These are phyloP conservation scores for Cygnus buccinator DNA, from an alignment of 2,113 vertebrate species.

Conservation along the genomic window DNA sequence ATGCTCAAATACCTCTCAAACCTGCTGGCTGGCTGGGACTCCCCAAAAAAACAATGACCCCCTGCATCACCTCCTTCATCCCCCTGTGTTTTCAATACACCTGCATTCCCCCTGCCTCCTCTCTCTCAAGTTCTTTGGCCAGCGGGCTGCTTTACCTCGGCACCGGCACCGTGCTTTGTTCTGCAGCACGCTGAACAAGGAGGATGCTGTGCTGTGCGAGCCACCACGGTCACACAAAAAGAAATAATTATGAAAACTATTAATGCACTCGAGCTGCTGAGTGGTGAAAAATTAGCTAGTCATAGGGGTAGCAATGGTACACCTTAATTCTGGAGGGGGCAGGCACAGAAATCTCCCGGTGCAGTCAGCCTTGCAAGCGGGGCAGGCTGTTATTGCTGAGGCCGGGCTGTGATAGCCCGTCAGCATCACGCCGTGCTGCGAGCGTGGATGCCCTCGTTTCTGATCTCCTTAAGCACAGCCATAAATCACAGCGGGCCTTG, in stretches of 20 bases:
- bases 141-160: neutral
- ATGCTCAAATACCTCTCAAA: neutral
- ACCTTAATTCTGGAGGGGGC: neutral
- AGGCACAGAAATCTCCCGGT: accelerated
- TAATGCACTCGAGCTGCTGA: neutral
- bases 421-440: neutral
- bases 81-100: too few relatives aligned
- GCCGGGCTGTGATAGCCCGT: neutral
- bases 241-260: neutral
- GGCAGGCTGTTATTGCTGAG: neutral
- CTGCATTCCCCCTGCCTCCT: neutral
- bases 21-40: neutral
- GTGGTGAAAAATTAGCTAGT: neutral
- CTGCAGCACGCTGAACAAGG: accelerated
- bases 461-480: neutral
- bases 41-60: too few relatives aligned
- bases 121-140: neutral
- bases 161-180: neutral
- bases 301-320: neutral
- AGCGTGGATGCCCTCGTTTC: neutral
- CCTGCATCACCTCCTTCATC: accelerated
- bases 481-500: neutral
- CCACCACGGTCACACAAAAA: neutral
- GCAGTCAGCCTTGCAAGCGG: neutral
- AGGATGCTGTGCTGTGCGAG: accelerated